Base-by-base conservation (phyloP, 2,797 vertebrate genomes). In the Aratinga solstitialis region DNA sequence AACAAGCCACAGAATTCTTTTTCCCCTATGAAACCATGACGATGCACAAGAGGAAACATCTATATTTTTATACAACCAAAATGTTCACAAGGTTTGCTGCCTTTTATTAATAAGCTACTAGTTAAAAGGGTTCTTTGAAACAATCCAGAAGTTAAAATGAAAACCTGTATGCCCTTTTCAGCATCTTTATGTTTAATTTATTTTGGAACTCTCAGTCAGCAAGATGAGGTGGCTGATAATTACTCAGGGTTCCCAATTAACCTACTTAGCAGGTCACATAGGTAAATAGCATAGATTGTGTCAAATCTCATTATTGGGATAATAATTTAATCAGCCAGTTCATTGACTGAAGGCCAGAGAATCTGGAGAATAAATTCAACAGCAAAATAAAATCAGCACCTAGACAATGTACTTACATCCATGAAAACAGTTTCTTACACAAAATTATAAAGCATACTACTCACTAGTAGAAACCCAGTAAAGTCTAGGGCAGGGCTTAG, bases 181-280 rank as follows among this genome's bases (percentile, higher is more conserved):
- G 56, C 7, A 71, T 40, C 74, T 88, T 59, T 68, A 47, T 58
- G 29, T 75, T 87, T 92, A 59, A 69, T 74, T 92, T 91, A 59
- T 75, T 94, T 48, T 91, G 53, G 87, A 9, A 61, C 42, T 74
- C 87, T 85, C 95, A 89, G 13, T 65, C 88, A 93, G 67, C 14
- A 81, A 83, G 82, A 87, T 90, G 77, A 95, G 62, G 71, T 75
- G 68, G 45, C 59, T 90, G 84, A 80, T 87, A 96, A 94, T 95
- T 95, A 95, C 87, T 96, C 92, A 85, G 74, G 83, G 59, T 63
- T 97, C 90, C 68, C 80, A 96, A 95, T 97, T 97, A 97, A 97
- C 95, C 97, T 95, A 80, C 88, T 96, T 96, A 95, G 86, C 79
- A 94, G 95, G 96, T 95, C 94, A 94, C 89, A 84, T 24, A 95